Percentiles rank a stretch among this genome's conserved stretches.
phyloP scores from a whole-genome alignment of 2,888 invertebrate species.

The Xestobium rufovillosum region DNA sequence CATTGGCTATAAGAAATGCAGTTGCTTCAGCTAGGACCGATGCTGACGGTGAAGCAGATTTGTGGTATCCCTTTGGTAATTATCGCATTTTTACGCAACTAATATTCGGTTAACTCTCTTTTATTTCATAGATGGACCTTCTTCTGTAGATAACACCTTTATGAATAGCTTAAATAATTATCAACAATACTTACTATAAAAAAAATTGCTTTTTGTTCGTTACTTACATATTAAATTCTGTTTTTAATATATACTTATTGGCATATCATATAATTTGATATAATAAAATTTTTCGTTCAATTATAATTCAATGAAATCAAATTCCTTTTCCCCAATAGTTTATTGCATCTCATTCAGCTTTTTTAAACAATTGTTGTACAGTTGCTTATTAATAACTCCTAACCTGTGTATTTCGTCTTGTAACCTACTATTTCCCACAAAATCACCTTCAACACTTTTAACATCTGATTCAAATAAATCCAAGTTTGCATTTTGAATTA shows the following conservation, averaged over 20 bases:
- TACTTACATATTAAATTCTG: too few species aligned
- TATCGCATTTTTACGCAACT: conserved; percentile 6
- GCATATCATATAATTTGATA: too few species aligned
- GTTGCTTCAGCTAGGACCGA: conserved; percentile 60
- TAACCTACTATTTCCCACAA: conserved; percentile 28
- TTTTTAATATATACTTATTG: too few species aligned
- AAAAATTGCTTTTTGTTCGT: too few species aligned
- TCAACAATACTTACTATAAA: conserved; percentile 31
- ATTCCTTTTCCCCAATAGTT: too few species aligned
- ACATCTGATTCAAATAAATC: conserved; percentile 31
- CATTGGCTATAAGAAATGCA: conserved; percentile 63
- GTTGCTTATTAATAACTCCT: conserved; percentile 51
- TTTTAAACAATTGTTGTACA: conserved; percentile 43
- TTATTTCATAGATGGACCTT: conserved; percentile 44
- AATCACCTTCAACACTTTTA: conserved; percentile 17
- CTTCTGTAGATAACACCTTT: conserved; percentile 43
- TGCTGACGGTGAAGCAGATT: conserved; percentile 48
- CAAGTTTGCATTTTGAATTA: conserved; percentile 42
- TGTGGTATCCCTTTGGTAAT: conserved; percentile 56
- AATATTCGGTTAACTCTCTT: conserved; percentile 2
- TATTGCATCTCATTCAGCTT: conserved; percentile 22
- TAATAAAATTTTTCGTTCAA: too few species aligned
- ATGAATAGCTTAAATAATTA: conserved; percentile 31
- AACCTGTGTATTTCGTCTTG: conserved; percentile 49
- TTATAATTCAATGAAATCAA: too few species aligned